Conservation (phyloP, 2,797 vertebrate genomes). For the Austrolebias charrua region DNA sequence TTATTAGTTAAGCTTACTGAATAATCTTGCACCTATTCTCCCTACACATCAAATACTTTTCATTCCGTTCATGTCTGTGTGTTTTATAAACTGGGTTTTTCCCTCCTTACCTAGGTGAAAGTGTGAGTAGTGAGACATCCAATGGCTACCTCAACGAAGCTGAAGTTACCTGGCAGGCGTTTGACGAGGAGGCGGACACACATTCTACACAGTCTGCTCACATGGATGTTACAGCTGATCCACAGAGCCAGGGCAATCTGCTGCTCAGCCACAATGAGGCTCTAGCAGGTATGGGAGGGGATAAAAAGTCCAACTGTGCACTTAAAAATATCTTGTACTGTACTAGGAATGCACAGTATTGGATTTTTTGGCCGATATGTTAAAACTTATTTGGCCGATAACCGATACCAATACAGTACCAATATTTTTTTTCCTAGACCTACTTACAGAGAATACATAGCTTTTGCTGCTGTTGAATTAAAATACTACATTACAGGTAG, state of each 20-base stretch:
- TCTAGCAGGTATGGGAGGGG: conserved; percentile 85
- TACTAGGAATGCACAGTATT: no score
- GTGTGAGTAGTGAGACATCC: conserved; percentile 87
- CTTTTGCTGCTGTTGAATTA: no score
- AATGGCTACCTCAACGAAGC: conserved; percentile 84
- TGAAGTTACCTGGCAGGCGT: conserved; percentile 82
- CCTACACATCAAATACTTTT: background rate
- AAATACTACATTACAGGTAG: no score
- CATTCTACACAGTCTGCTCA: conserved; percentile 82
- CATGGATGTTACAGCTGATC: conserved; percentile 76
- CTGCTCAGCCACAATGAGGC: conserved; percentile 89
- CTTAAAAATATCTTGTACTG: background rate
- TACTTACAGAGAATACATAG: no score
- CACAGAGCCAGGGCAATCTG: conserved; percentile 83
- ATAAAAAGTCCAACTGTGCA: background rate
- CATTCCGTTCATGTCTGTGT: no score
- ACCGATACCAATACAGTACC: no score
- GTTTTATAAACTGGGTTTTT: conserved; percentile 1
- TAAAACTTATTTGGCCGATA: no score
- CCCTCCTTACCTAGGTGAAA: conserved; percentile 81
- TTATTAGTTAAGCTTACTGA: background rate
- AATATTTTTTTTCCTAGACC: no score
- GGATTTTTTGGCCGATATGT: no score
- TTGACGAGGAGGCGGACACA: conserved; percentile 88
- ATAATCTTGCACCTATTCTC: background rate